Percentiles rank a stretch among this genome's conserved stretches.
These are phyloP conservation scores for Drosophila bocqueti DNA, from an alignment of 1,140 invertebrate species.

Conservation along the genomic window DNA sequence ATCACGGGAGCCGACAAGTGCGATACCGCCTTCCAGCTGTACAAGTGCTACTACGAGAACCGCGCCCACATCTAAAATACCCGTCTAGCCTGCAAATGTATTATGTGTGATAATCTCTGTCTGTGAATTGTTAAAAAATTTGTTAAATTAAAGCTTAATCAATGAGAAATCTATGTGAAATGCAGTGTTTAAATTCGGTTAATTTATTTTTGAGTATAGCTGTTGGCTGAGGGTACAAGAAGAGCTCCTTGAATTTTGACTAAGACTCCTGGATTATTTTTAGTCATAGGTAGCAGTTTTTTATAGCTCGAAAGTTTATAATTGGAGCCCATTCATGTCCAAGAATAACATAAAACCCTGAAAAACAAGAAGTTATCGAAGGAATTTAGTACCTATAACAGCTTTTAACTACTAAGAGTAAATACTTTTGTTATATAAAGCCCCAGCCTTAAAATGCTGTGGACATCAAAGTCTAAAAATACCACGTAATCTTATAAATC, in stretches of 20 bases:
- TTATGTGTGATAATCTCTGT: conserved; percentile 28
- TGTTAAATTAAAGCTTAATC: conserved; percentile 1
- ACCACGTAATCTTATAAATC: background rate
- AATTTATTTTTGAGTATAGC: no score
- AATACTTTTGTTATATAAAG: no score
- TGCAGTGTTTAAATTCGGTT: background rate
- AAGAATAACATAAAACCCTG: no score
- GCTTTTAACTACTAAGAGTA: no score
- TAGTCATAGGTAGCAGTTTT: no score
- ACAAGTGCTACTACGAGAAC: conserved; percentile 62
- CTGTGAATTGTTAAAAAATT: conserved; percentile 37
- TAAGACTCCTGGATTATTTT: background rate
- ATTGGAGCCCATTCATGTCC: no score
- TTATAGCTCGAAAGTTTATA: no score
- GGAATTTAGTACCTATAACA: no score
- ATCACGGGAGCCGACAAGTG: conserved; percentile 61
- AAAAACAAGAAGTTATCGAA: no score
- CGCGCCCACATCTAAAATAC: conserved; percentile 41
- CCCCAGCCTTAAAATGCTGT: no score
- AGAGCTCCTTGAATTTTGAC: background rate
- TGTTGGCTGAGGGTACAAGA: background rate
- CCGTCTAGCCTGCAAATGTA: background rate
- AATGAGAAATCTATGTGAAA: background rate
- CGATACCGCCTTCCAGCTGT: conserved; percentile 69
- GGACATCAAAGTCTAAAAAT: no score